A percentile compares a stretch with the other conserved stretches of the same genome.
Evolutionary conservation across 1,140 invertebrate species (phyloP).

Genomic region (Drosophila biarmipes): DNA sequence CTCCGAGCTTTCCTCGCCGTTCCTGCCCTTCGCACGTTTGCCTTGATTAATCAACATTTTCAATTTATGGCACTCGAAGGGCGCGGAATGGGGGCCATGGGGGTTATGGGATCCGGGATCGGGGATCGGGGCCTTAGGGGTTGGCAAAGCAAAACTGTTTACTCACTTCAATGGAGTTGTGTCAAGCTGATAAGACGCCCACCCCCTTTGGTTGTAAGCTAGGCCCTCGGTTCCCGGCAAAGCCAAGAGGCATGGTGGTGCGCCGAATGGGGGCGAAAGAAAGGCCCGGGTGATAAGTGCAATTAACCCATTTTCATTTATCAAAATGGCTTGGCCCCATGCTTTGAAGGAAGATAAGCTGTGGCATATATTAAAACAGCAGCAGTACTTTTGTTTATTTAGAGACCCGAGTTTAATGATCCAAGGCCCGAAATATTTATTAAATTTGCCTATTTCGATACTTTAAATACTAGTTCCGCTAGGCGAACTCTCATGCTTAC

Average conservation of each 20-base stretch:
- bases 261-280: not conserved
- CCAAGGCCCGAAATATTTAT: too few species aligned
- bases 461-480: too few species aligned
- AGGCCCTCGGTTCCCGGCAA: not conserved
- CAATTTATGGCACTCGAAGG: conserved; percentile 73
- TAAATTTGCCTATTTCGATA: not conserved
- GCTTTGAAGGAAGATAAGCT: not conserved
- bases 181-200: conserved; percentile 66
- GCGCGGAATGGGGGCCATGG: not conserved
- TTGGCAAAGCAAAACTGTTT: conserved; percentile 73
- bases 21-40: conserved; percentile 39
- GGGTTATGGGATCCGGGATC: not conserved
- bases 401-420: too few species aligned
- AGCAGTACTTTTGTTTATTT: too few species aligned
- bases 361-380: too few species aligned
- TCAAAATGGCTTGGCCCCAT: not conserved
- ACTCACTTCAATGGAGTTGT: conserved; percentile 75
- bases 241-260: conserved; percentile 16
- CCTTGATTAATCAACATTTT: conserved; percentile 81
- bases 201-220: conserved; percentile 3
- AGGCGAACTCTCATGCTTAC: too few species aligned
- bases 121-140: not conserved
- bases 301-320: conserved; percentile 6
- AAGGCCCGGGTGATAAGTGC: not conserved
- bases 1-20: not conserved